These are phyloP conservation scores for Polypedilum vanderplanki DNA, from an alignment of 1,140 invertebrate genomes.

Conservation along the genomic window DNA sequence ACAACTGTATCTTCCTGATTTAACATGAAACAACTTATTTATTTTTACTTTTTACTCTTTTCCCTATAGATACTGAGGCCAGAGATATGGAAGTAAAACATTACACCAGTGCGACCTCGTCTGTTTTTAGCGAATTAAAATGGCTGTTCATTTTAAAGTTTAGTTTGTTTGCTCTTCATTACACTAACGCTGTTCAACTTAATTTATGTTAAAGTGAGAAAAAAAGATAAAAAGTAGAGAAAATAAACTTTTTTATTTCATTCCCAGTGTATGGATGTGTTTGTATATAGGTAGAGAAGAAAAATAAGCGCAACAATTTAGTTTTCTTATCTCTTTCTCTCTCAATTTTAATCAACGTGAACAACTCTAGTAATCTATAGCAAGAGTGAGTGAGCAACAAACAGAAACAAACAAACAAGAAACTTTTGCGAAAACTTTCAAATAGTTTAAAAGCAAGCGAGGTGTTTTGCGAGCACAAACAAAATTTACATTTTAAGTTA, in stretches of 20 bases:
- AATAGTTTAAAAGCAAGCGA: neutral
- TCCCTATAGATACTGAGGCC: neutral
- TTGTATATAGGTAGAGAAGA: neutral
- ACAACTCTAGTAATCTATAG: slow-evolving; percentile 12
- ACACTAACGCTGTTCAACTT: neutral
- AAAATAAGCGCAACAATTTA: slow-evolving; percentile 9
- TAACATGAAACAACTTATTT: neutral
- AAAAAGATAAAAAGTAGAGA: neutral
- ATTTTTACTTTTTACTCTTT: slow-evolving; percentile 3
- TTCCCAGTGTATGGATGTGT: neutral
- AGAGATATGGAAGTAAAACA: slow-evolving; percentile 26
- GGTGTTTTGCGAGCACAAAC: neutral
- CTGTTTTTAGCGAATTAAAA: neutral
- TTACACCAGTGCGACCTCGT: slow-evolving; percentile 18
- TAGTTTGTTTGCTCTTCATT: slow-evolving; percentile 21
- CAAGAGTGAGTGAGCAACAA: no score
- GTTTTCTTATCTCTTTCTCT: neutral
- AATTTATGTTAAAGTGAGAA: slow-evolving; percentile 16
- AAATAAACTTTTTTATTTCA: neutral
- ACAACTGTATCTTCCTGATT: neutral
- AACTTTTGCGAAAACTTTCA: neutral
- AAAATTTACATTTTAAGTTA: slow-evolving; percentile 10
- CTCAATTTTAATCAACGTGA: neutral
- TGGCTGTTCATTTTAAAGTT: slow-evolving; percentile 1
- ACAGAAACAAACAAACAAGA: no score